Evolutionary conservation across 1,140 invertebrate genomes (phyloP).

Genomic region (Tribolium castaneum): DNA sequence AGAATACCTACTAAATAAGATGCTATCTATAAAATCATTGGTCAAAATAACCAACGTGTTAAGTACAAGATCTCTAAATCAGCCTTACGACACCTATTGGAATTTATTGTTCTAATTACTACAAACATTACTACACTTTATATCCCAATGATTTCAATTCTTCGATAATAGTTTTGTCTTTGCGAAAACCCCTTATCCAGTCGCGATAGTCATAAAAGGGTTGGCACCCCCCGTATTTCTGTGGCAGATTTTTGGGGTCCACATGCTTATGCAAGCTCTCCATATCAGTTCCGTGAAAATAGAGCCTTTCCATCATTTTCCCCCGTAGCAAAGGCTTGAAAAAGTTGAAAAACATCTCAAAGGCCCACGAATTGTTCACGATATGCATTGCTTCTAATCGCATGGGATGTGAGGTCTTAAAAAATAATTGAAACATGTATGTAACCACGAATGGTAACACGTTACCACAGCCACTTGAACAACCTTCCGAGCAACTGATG

Average conservation of each 20-base stretch:
- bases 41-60: not conserved
- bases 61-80: not conserved
- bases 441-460: conserved; percentile 52
- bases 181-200: conserved; percentile 75
- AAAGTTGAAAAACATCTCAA: conserved; percentile 79
- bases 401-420: conserved; percentile 76
- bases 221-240: conserved; percentile 74
- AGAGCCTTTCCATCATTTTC: conserved; percentile 75
- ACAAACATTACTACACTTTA: conserved; percentile 56
- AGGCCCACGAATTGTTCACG: conserved; percentile 81
- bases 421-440: conserved; percentile 43
- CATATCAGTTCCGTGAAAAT: conserved; percentile 79
- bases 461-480: conserved; percentile 72
- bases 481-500: conserved; percentile 71
- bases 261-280: conserved; percentile 80
- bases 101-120: no score
- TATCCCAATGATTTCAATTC: conserved; percentile 74
- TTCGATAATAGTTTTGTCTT: conserved; percentile 69
- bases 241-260: conserved; percentile 74
- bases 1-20: no score
- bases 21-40: no score
- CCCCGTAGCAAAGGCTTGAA: conserved; percentile 79
- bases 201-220: conserved; percentile 76
- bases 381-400: conserved; percentile 79
- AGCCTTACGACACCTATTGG: not conserved